Base-by-base conservation (phyloP, 2,797 vertebrate genomes). In the Sebastes diploproa region DNA sequence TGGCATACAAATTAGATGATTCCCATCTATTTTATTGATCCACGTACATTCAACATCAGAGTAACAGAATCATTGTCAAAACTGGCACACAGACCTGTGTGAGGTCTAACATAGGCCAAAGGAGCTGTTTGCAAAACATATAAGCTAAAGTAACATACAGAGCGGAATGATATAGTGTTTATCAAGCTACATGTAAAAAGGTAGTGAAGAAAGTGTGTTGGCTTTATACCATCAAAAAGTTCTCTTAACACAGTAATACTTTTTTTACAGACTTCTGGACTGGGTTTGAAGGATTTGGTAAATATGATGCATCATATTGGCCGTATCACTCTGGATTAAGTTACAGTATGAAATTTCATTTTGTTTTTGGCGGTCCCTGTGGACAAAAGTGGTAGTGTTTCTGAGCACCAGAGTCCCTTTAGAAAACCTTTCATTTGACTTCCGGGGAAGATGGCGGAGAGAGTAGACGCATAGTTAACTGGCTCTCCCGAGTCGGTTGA, bases 21-120 rank as follows among this genome's bases (percentile, higher is more conserved):
- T 61, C 5, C 10, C 22, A 66, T 79, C 7, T 4, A 22, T 56
- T 90, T 91, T 70, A 89, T 90, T 88, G 61, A 71, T 81, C 20
- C 56, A 75, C 77, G 50, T 76, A 86, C 80, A 87, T 77, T 86
- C 75, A 81, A 69, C 71, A 80, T 73, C 32, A 79, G 55, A 77
- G 29, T 30, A 52, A 85, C 25, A 75, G 22, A 68, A 69, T 81
- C 29, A 10, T 0, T 64, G 74, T 71, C 32, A 66, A 55, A 77
- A 80, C 61, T 6, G 67, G 63, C 65, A 67, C 55, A 55, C 1
- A 75, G 23, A 73, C 34, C 63, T 54, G 30, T 23, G 14, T 65
- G 25, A 52, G 58, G 77, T 70, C 27, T 42, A 38, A 65, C 0
- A 30, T 1, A 50, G 38, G 52, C 20, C 56, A n/a, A 2, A 69